These are phyloP conservation scores for Drosophila kohkoa DNA, from an alignment of 1,140 invertebrate genomes.

Conservation along the genomic window DNA sequence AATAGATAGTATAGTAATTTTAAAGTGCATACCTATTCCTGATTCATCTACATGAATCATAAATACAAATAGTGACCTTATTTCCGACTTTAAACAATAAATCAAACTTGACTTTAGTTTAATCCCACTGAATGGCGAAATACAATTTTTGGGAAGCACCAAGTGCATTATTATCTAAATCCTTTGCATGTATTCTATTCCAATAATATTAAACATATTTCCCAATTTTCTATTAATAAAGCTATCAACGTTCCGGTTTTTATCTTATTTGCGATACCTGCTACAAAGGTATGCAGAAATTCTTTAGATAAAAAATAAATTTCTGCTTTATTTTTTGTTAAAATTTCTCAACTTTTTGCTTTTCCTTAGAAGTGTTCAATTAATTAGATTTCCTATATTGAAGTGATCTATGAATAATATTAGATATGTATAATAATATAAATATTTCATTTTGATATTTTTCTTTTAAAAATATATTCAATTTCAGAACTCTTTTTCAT, in stretches of 20 bases:
- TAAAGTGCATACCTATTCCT: constrained; percentile 9
- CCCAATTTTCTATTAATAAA: too few species aligned
- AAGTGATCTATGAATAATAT: too few species aligned
- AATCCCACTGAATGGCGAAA: background rate
- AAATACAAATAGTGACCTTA: constrained; percentile 10
- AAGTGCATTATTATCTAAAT: constrained; percentile 3
- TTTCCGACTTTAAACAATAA: constrained; percentile 17
- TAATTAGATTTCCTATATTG: too few species aligned
- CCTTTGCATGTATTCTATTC: background rate
- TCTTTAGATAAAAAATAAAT: too few species aligned
- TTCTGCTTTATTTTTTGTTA: too few species aligned
- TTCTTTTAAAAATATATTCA: too few species aligned
- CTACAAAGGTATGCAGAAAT: background rate
- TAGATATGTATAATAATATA: too few species aligned
- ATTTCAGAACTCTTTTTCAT: background rate
- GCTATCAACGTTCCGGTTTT: too few species aligned
- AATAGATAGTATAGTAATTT: background rate
- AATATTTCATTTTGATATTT: too few species aligned
- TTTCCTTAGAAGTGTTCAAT: too few species aligned
- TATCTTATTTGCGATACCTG: too few species aligned
- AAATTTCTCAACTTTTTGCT: too few species aligned
- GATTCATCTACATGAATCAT: constrained; percentile 55
- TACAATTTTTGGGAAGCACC: background rate
- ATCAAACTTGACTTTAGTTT: constrained; percentile 6
- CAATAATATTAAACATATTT: background rate